Evolutionary conservation across 2,113 vertebrate species (phyloP), one percentile per base, ranked within the genome.

Genomic region (Prinia subflava): DNA sequence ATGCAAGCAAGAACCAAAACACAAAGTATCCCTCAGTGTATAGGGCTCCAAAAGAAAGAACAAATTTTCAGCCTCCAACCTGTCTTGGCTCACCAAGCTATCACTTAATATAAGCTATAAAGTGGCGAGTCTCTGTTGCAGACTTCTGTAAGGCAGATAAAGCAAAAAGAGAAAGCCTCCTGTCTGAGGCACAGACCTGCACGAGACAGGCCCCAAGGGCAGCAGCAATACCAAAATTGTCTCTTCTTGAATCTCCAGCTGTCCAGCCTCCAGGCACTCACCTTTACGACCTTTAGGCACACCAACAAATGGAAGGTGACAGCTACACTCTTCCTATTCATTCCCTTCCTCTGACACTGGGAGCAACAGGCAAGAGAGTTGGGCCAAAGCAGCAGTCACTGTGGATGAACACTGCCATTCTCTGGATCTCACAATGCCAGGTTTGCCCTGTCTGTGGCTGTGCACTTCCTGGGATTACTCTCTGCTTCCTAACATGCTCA

Each of bases 231-330:
- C 11, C 65, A 89, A 47, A 63, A 55, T 15, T 63, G n/a, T 49
- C 39, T 94, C 11, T 60, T 52, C 89, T 60, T 78, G 41, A 89
- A 89, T 82, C 23, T 42, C 49, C 91, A 95, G 89, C 73, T 96
- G 92, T 79, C 77, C 83, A 89, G 80, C 86, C 91, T 91, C 41
- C 65, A 91, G 95, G 69, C 81, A 71, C 65, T 71, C 81, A 89
- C 87, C 73, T 87, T 69, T 68, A 53, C 56, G 73, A 92, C 92
- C 80, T 95, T 84, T 46, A 81, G 80, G 65, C 65, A 79, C 41
- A 60, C 44, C 70, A 87, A 7, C 35, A 92, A 91, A 94, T 89
- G 41, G 77, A 84, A 95, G 41, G 56, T 71, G 91, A 94, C 91
- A 95, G 83, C 37, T 87, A 28, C 31, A 33, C 16, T 42, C 56